Percentiles rank a stretch among this genome's conserved stretches.
Conservation (phyloP, 2,888 invertebrate species). For the Troilus luridus region DNA sequence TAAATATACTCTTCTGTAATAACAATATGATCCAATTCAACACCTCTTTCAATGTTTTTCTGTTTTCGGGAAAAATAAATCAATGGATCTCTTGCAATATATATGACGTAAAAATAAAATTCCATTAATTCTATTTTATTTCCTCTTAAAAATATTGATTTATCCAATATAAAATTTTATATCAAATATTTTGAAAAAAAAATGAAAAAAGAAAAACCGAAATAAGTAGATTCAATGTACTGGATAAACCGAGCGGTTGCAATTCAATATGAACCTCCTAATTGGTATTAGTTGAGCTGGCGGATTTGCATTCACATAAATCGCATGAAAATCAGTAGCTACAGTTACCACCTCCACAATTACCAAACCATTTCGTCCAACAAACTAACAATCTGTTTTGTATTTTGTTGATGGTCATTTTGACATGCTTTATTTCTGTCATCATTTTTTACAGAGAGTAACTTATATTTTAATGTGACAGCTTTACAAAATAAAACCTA, state of each 20-base stretch:
- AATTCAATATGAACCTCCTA: background rate
- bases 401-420: background rate
- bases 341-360: background rate
- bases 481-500: too few species aligned
- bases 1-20: too few species aligned
- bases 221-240: background rate
- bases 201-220: background rate
- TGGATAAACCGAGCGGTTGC: background rate
- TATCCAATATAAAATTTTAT: too few species aligned
- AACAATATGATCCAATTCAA: too few species aligned
- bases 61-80: too few species aligned
- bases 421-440: background rate
- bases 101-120: too few species aligned
- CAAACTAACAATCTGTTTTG: background rate
- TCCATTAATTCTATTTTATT: too few species aligned
- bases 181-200: too few species aligned
- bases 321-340: background rate
- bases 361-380: background rate
- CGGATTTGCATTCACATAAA: conserved; percentile 23
- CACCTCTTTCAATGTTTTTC: too few species aligned
- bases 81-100: too few species aligned
- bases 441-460: background rate
- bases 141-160: too few species aligned
- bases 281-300: background rate
- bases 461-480: background rate